phyloP scores from a whole-genome alignment of 2,113 vertebrate species.

The Poeciliopsis prolifica region DNA sequence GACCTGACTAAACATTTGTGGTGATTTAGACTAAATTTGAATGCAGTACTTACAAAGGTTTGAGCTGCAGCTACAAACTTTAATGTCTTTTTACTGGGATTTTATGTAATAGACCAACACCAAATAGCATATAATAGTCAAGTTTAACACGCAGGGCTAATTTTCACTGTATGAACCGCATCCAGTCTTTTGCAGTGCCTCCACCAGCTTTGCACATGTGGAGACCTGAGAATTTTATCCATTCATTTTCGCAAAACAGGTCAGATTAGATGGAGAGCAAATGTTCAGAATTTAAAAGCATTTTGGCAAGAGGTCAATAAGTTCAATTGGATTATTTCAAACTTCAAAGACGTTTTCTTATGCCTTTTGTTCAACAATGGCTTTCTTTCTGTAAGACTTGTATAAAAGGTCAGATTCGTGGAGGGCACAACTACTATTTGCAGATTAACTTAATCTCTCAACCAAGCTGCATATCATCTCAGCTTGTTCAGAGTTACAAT shows the following conservation, averaged over 20 bases:
- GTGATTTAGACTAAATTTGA: constrained; percentile 38
- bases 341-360: background rate
- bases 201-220: too few species aligned
- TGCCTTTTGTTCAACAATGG: background rate
- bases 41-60: background rate
- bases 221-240: too few species aligned
- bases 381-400: background rate
- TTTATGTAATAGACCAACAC: background rate
- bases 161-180: too few species aligned
- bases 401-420: background rate
- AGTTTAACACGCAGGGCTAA: background rate
- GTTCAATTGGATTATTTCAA: background rate
- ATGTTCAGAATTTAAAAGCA: too few species aligned
- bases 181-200: too few species aligned
- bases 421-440: background rate
- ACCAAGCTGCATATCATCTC: too few species aligned
- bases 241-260: too few species aligned
- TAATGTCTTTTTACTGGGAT: background rate
- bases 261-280: too few species aligned
- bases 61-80: too few species aligned
- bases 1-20: constrained; percentile 31
- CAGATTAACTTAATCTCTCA: too few species aligned
- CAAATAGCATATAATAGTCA: background rate
- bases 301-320: too few species aligned
- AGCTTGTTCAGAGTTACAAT: too few species aligned